These are phyloP conservation scores for Eulithis prunata DNA, from an alignment of 2,888 invertebrate species.

Conservation along the genomic window DNA sequence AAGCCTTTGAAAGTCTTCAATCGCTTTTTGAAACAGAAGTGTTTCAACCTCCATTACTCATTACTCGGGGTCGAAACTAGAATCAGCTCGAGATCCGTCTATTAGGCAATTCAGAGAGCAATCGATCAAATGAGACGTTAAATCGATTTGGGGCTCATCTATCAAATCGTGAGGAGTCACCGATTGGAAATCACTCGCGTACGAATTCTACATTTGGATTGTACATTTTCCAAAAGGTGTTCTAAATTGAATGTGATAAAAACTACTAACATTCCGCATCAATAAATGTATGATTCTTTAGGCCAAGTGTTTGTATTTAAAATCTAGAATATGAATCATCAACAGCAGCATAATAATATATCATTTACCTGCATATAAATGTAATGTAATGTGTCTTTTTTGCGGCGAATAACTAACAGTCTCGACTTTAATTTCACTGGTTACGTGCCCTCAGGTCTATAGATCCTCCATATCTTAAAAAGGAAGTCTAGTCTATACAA, in stretches of 20 bases:
- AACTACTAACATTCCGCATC: too few species aligned
- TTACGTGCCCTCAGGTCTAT: too few species aligned
- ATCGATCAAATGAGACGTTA: conserved; percentile 23
- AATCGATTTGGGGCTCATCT: conserved; percentile 21
- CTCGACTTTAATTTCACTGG: too few species aligned
- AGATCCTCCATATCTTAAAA: too few species aligned
- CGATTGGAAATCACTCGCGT: conserved; percentile 1
- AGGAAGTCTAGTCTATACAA: too few species aligned
- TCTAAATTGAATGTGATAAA: not conserved
- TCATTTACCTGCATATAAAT: too few species aligned
- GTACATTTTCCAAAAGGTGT: not conserved
- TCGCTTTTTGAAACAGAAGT: not conserved
- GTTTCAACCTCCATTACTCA: conserved; percentile 5
- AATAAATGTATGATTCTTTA: too few species aligned
- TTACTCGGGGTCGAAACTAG: not conserved
- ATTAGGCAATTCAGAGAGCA: conserved; percentile 18
- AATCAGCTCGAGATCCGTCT: conserved; percentile 7
- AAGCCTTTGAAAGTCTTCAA: not conserved
- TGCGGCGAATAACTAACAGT: too few species aligned
- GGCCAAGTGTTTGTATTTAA: too few species aligned
- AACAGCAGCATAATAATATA: too few species aligned
- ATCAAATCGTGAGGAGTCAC: conserved; percentile 12
- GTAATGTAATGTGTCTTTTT: too few species aligned
- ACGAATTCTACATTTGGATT: conserved; percentile 1
- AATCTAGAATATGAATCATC: too few species aligned